Conservation (phyloP, 2,797 vertebrate species). For the Perodicticus potto region DNA sequence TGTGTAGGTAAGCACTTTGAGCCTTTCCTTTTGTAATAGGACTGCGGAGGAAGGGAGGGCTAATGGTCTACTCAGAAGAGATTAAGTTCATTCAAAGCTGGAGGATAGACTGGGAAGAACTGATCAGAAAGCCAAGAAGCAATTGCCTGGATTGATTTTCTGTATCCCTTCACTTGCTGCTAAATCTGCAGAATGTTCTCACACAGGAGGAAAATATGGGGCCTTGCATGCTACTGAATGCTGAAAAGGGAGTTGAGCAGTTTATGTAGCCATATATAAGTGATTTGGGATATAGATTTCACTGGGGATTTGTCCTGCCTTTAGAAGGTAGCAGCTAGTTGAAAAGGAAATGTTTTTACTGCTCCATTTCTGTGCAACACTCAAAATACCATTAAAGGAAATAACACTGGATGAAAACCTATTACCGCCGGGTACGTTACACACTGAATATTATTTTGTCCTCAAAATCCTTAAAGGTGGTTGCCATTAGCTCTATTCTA, state of each 20-base stretch:
- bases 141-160: constrained; percentile 65
- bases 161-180: constrained; percentile 29
- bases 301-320: constrained; percentile 2
- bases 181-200: constrained; percentile 57
- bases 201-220: background rate
- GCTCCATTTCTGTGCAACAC: constrained; percentile 44
- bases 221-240: background rate
- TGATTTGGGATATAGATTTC: constrained; percentile 35
- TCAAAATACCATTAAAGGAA: constrained; percentile 74
- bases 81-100: constrained; percentile 29
- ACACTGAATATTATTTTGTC: constrained; percentile 64
- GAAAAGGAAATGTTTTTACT: constrained; percentile 64
- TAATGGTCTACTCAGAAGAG: background rate
- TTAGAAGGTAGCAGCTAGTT: constrained; percentile 62
- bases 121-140: constrained; percentile 63
- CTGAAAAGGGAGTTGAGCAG: background rate
- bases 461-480: constrained; percentile 44
- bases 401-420: constrained; percentile 65
- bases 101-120: background rate
- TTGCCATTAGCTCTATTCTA: constrained; percentile 58
- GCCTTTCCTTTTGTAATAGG: background rate
- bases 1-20: background rate
- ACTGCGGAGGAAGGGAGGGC: accelerated
- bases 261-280: background rate
- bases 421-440: constrained; percentile 27